Conservation (phyloP, 2,113 vertebrate genomes). For the Anolis carolinensis region DNA sequence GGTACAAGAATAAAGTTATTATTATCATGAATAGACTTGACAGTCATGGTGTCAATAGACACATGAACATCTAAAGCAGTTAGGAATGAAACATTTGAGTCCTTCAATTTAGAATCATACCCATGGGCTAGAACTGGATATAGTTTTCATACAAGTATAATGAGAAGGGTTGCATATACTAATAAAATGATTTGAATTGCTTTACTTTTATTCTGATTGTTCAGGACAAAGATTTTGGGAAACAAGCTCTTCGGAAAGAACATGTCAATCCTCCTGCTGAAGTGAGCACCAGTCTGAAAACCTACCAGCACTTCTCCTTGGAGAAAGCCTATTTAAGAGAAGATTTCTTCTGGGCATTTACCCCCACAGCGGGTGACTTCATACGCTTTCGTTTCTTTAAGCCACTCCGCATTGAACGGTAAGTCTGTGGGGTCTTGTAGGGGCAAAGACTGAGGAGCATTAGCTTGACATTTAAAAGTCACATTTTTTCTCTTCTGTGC, state of each 20-base stretch:
- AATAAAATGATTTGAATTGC: background rate
- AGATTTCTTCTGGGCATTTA: conserved; percentile 99
- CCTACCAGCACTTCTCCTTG: conserved; percentile 98
- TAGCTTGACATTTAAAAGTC: background rate
- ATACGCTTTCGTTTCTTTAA: conserved; percentile 97
- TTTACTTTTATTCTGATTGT: conserved; percentile 37
- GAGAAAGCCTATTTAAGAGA: conserved; percentile 97
- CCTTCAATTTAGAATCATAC: background rate
- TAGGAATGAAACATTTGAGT: background rate
- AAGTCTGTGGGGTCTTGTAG: conserved; percentile 37
- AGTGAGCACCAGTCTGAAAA: conserved; percentile 98
- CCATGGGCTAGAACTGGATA: background rate
- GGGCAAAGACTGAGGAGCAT: background rate
- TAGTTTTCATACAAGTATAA: background rate
- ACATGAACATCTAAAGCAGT: too few species aligned
- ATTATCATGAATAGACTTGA: too few species aligned
- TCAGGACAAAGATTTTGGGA: conserved; percentile 97
- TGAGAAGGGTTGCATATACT: too few species aligned
- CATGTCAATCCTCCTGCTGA: conserved; percentile 95
- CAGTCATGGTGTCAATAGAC: background rate
- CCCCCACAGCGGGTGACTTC: conserved; percentile 93
- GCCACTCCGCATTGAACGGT: conserved; percentile 92
- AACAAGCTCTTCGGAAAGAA: conserved; percentile 92
- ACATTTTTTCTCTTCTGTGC: background rate
- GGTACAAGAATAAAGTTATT: too few species aligned